These are phyloP conservation scores for Stomatorhinus ivindoensis DNA, from an alignment of 2,113 vertebrate genomes.

Conservation along the genomic window DNA sequence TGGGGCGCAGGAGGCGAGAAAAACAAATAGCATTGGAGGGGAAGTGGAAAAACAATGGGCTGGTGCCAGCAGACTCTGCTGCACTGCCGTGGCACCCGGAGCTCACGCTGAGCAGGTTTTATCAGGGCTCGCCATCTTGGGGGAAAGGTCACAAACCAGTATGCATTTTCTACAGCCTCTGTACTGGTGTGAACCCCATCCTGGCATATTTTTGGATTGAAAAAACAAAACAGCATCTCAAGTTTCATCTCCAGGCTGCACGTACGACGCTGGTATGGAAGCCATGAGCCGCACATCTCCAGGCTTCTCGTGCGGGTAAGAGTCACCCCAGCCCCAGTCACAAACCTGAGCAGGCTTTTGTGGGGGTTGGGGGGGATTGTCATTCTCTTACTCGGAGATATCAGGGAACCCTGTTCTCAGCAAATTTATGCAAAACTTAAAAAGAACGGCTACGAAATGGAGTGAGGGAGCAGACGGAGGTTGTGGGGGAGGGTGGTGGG, in stretches of 20 bases:
- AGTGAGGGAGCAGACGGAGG: neutral
- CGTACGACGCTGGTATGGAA: neutral
- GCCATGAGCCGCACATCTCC: neutral
- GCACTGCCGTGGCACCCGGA: neutral
- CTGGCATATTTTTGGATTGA: neutral
- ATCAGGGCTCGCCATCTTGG: neutral
- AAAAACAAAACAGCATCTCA: neutral
- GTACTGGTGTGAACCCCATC: neutral
- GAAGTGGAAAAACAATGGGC: neutral
- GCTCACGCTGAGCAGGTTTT: neutral
- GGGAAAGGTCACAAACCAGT: neutral
- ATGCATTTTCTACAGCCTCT: neutral
- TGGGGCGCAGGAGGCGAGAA: neutral
- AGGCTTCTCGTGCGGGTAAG: neutral
- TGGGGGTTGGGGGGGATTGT: neutral
- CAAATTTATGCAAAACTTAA: neutral
- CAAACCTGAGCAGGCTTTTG: neutral
- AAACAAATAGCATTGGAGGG: neutral
- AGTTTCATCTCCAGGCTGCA: neutral
- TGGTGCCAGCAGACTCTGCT: neutral
- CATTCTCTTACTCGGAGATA: neutral
- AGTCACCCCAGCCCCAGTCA: neutral
- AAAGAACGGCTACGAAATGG: neutral
- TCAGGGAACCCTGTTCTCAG: neutral
- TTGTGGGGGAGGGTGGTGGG: too few relatives aligned